Percentiles rank a stretch among this genome's conserved stretches.
These are phyloP conservation scores for Aproaerema taeniolella DNA, from an alignment of 2,888 invertebrate genomes.

Conservation along the genomic window DNA sequence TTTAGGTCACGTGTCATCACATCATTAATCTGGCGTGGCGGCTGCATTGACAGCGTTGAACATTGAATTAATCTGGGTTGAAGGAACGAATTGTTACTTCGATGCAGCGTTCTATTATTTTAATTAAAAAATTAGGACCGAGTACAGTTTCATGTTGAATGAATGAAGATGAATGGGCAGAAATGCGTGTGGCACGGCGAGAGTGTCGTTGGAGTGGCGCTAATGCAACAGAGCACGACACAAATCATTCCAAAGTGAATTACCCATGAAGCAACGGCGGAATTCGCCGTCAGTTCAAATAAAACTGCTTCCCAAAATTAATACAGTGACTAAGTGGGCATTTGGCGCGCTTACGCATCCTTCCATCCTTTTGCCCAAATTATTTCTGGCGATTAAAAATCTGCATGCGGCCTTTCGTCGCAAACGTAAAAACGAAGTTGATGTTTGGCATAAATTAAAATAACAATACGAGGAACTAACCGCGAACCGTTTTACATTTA, in stretches of 20 bases:
- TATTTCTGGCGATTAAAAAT: conserved; percentile 27
- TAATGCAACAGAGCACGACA: conserved; percentile 37
- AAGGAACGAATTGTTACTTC: too few species aligned
- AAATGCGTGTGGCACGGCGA: too few species aligned
- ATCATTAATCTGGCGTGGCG: too few species aligned
- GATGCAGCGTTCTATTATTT: too few species aligned
- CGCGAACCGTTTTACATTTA: conserved; percentile 19
- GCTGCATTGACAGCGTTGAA: too few species aligned
- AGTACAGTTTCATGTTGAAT: conserved; percentile 3
- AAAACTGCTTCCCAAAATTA: conserved; percentile 39
- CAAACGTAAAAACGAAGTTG: conserved; percentile 30
- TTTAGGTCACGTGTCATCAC: too few species aligned
- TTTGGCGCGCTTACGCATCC: conserved; percentile 38
- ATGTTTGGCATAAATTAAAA: conserved; percentile 24
- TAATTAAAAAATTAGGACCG: background rate
- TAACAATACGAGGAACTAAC: conserved; percentile 21
- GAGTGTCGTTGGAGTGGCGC: conserved; percentile 31
- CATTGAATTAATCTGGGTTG: too few species aligned
- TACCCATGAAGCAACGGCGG: conserved; percentile 33
- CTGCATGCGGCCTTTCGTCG: conserved; percentile 31
- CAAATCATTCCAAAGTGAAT: conserved; percentile 50
- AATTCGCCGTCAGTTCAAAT: conserved; percentile 18
- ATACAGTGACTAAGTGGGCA: conserved; percentile 48
- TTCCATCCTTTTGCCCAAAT: conserved; percentile 36
- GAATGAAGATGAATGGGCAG: conserved; percentile 28